These are phyloP conservation scores for Hydrotaea diabolus DNA, from an alignment of 2,888 invertebrate species.

Conservation along the genomic window DNA sequence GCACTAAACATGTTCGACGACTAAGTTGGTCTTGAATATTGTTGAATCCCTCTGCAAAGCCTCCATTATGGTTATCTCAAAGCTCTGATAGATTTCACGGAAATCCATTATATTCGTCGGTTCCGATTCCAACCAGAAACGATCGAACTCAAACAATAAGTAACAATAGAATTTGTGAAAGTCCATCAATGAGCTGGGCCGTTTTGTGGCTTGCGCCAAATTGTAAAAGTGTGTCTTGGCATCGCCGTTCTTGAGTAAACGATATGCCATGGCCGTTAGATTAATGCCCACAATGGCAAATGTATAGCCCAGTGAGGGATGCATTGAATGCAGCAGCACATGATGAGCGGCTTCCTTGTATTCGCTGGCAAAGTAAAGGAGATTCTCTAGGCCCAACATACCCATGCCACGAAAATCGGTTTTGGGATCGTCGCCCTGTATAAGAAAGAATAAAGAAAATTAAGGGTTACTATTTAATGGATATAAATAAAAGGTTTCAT, in stretches of 20 bases:
- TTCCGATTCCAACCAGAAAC: slow-evolving; percentile 95
- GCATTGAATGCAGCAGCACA: slow-evolving; percentile 92
- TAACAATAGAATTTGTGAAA: slow-evolving; percentile 97
- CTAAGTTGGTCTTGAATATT: slow-evolving; percentile 90
- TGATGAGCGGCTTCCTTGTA: slow-evolving; percentile 90
- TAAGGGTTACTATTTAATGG: too few species aligned
- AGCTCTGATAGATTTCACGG: slow-evolving; percentile 91
- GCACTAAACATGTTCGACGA: slow-evolving; percentile 86
- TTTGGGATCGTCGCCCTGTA: slow-evolving; percentile 95
- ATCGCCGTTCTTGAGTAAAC: slow-evolving; percentile 88
- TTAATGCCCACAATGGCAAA: slow-evolving; percentile 97
- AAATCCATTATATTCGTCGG: slow-evolving; percentile 98
- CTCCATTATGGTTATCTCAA: slow-evolving; percentile 87
- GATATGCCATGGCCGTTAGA: slow-evolving; percentile 94
- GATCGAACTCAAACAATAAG: slow-evolving; percentile 96
- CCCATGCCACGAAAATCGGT: slow-evolving; percentile 99
- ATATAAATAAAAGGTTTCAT: too few species aligned
- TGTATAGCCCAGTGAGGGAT: slow-evolving; percentile 93
- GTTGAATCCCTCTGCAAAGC: slow-evolving; percentile 86
- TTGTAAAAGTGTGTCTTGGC: slow-evolving; percentile 97
- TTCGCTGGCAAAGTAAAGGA: slow-evolving; percentile 91
- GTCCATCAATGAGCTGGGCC: slow-evolving; percentile 85
- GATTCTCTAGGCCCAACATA: slow-evolving; percentile 93
- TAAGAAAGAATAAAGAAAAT: slow-evolving; percentile 20
- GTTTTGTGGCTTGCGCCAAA: slow-evolving; percentile 82